phyloP scores from a whole-genome alignment of 92 coral and sea anemone species.

The Isaurus tuberculatus region DNA sequence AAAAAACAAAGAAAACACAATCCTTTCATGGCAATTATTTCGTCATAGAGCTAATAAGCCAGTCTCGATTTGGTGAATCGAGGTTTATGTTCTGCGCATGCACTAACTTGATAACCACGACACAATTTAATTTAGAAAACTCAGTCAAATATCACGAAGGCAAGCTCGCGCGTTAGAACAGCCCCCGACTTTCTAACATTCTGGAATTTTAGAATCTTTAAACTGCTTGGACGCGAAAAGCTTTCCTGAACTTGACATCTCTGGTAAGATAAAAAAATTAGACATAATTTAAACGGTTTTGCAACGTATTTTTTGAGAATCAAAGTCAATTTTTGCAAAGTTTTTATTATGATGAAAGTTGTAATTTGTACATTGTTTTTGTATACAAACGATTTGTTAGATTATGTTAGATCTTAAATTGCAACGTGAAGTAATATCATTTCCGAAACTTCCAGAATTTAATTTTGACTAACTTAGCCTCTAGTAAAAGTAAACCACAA shows the following conservation, averaged over 20 bases:
- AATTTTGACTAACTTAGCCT: too few species aligned
- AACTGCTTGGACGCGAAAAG: not conserved
- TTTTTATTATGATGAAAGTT: too few species aligned
- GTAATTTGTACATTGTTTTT: too few species aligned
- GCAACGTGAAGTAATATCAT: too few species aligned
- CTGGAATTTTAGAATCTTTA: not conserved
- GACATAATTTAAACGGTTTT: not conserved
- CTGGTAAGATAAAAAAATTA: not conserved
- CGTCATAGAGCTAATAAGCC: constrained; percentile 44
- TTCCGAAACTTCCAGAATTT: too few species aligned
- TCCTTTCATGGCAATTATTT: not conserved
- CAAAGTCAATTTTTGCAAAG: too few species aligned
- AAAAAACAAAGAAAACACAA: not conserved
- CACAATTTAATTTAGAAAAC: constrained; percentile 19
- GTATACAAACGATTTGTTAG: too few species aligned
- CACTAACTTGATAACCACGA: constrained; percentile 17
- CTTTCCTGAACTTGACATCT: not conserved
- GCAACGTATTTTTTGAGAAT: not conserved
- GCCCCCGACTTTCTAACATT: not conserved
- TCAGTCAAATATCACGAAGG: not conserved
- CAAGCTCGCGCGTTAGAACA: constrained; percentile 19
- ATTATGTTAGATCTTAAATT: too few species aligned
- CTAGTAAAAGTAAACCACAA: too few species aligned
- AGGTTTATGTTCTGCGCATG: constrained; percentile 4
- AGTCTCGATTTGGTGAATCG: not conserved